Conservation (phyloP, 2,888 invertebrate genomes). For the Drosophila antonietae region DNA sequence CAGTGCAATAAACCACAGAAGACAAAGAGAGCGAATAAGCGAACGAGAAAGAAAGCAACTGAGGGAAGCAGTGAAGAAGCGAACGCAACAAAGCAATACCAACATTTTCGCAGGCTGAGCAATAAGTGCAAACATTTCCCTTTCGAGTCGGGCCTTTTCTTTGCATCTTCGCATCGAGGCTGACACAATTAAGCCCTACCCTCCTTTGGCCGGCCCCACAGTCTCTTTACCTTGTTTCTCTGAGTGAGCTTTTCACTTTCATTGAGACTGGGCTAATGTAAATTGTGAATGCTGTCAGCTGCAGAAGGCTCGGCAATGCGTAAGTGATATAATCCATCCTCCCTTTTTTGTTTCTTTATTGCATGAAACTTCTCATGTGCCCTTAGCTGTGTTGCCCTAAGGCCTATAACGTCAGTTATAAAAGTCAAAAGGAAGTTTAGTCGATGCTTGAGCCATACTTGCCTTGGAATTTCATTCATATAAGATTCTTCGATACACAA, state of each 20-base stretch:
- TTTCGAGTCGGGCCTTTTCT: slow-evolving; percentile 41
- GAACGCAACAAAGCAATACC: slow-evolving; percentile 43
- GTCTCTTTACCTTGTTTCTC: background rate
- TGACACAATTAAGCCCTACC: slow-evolving; percentile 47
- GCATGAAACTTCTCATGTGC: slow-evolving; percentile 15
- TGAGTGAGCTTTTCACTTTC: slow-evolving; percentile 42
- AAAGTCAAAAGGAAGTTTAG: background rate
- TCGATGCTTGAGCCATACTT: no score
- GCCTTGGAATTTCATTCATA: no score
- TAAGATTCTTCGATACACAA: no score
- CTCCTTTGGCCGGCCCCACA: background rate
- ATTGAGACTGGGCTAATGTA: slow-evolving; percentile 14
- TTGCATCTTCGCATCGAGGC: slow-evolving; percentile 1
- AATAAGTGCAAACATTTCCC: slow-evolving; percentile 62
- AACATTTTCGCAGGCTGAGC: slow-evolving; percentile 31
- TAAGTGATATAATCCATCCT: slow-evolving; percentile 20
- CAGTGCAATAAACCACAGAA: slow-evolving; percentile 56
- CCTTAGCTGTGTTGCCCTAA: background rate
- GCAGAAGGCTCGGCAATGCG: slow-evolving; percentile 13
- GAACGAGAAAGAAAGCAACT: background rate
- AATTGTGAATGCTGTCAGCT: slow-evolving; percentile 17
- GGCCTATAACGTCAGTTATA: background rate
- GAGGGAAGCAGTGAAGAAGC: background rate
- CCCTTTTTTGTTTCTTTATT: background rate
- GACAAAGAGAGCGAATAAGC: background rate